Base-by-base conservation (phyloP, 2,797 vertebrate genomes). In the Selene dorsalis region DNA sequence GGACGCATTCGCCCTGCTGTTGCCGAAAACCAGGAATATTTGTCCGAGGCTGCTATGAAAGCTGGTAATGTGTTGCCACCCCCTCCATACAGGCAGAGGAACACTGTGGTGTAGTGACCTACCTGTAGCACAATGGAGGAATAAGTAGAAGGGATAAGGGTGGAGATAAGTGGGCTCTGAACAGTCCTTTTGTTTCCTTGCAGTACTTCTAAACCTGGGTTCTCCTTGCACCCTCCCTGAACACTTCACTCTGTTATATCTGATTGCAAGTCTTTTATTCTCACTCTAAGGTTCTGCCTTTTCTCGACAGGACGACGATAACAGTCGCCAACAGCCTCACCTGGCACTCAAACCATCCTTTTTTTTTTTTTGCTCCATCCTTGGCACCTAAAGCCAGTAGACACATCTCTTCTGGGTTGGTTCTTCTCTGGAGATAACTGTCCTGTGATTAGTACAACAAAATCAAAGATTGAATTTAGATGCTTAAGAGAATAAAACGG, bases 21-120 rank as follows among this genome's bases (percentile, higher is more conserved):
- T 93, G 97, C 98, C 16, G 97, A 99, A 93, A 99, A 99, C 91
- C 97, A 98, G 24, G 98, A 99, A 94, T 99, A 99, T 91, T 96
- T 99, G 93, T 96, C 97, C 0, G 97, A 99, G 94, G 98, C 98
- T 85, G 97, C 98, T 17, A 95, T 99, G 94, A 99, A 99, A 91
- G 96, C 98, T 4, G 97, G 97, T 89, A 96, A 96, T 39, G 95
- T 97, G 88, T 94, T 99, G 93, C 98, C 98, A 6, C 98, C 98
- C 0, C 98, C 98, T 0, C 98, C 98, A 65, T 99, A 99, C 95
- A 96, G 98, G 94, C 98, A 99, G 95, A 96, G 98, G 87, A 99
- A 99, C 69, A 99, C 98, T 83, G 97, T 99, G 90, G 98, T 99
- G 94, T 99, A 96, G 95, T 75, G 85, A 79, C 75, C 82, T 80